A percentile compares a stretch with the other conserved stretches of the same genome.
Conservation (phyloP, 1,140 invertebrate species). For the Drosophila nigrodunni region DNA sequence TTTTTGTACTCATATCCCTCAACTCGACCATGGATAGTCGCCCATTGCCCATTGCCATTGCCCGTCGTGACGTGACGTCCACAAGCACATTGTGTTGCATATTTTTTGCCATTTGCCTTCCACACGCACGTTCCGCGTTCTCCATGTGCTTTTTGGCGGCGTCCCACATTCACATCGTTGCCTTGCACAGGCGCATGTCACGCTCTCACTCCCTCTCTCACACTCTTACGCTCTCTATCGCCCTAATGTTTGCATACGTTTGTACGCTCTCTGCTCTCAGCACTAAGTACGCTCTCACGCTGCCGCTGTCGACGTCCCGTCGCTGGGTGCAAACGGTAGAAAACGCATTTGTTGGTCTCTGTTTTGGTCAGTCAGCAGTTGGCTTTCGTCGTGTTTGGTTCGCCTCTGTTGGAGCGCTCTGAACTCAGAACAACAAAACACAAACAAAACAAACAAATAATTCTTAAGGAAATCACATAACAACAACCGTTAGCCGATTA, state of each 20-base stretch:
- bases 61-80: slow-evolving; percentile 24
- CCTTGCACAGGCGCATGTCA: slow-evolving; percentile 61
- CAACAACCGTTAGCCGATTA: slow-evolving; percentile 46
- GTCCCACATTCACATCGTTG: slow-evolving; percentile 68
- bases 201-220: slow-evolving; percentile 35
- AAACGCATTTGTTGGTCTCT: slow-evolving; percentile 83
- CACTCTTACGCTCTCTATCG: slow-evolving; percentile 14
- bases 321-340: slow-evolving; percentile 51
- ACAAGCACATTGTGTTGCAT: slow-evolving; percentile 72
- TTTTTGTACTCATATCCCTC: slow-evolving; percentile 84
- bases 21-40: slow-evolving; percentile 38
- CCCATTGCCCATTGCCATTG: slow-evolving; percentile 24
- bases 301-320: slow-evolving; percentile 56
- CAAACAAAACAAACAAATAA: slow-evolving; percentile 34
- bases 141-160: slow-evolving; percentile 68
- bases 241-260: slow-evolving; percentile 14
- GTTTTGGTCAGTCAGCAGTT: slow-evolving; percentile 85
- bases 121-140: slow-evolving; percentile 78
- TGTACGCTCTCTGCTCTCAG: slow-evolving; percentile 34
- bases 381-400: slow-evolving; percentile 82
- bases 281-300: slow-evolving; percentile 22
- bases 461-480: slow-evolving; percentile 30
- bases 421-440: slow-evolving; percentile 27
- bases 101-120: slow-evolving; percentile 80
- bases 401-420: slow-evolving; percentile 64